A percentile compares a stretch with the other conserved stretches of the same genome.
These are phyloP conservation scores for Pterocles gutturalis DNA, from an alignment of 2,113 vertebrate species.

Conservation along the genomic window DNA sequence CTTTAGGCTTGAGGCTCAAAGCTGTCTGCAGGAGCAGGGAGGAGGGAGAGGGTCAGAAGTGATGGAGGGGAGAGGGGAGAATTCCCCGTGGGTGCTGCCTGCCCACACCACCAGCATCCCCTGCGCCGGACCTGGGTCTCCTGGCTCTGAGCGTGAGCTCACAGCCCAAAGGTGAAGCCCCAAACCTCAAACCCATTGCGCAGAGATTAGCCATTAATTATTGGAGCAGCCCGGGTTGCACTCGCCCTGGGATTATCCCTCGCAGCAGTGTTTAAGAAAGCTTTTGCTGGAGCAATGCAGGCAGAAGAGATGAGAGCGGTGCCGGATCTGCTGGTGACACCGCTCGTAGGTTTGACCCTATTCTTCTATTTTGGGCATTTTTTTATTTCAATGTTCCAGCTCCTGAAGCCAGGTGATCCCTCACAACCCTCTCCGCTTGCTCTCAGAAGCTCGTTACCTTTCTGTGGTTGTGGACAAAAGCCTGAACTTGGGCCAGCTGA, in stretches of 20 bases:
- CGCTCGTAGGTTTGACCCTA: neutral
- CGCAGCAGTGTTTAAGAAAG: neutral
- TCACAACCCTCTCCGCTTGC: neutral
- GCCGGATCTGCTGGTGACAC: neutral
- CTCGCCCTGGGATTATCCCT: neutral
- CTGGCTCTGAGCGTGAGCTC: neutral
- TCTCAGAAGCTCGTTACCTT: neutral
- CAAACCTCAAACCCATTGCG: neutral
- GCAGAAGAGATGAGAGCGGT: neutral
- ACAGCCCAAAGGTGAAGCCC: neutral
- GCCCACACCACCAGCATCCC: neutral
- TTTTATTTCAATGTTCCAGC: neutral
- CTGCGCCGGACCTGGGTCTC: fast-evolving
- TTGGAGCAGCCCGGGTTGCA: neutral
- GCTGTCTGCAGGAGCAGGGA: neutral
- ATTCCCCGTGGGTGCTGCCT: neutral
- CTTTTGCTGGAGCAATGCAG: neutral
- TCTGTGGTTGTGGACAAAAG: fast-evolving
- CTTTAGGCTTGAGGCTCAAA: neutral
- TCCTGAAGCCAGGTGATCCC: neutral
- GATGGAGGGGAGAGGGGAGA: neutral
- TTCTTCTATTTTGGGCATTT: neutral
- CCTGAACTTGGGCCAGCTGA: neutral
- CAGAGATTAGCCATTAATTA: neutral
- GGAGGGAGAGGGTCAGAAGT: neutral